A percentile compares a stretch with the other conserved stretches of the same genome.
phyloP scores from a whole-genome alignment of 2,888 invertebrate species.

The Scrobipalpa costella region DNA sequence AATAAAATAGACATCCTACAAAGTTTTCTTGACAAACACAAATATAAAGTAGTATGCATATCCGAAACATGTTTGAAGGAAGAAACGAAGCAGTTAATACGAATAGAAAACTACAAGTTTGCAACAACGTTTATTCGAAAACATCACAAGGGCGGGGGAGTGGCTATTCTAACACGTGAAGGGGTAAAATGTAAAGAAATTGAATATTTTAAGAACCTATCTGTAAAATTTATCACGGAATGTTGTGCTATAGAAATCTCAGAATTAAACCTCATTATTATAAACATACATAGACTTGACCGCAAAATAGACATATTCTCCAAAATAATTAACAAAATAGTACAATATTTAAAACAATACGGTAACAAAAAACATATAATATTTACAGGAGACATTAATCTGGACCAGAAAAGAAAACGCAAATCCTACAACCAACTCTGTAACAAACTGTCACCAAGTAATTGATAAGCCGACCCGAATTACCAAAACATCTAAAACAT shows the following conservation, averaged over 20 bases:
- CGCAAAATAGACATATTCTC: no score
- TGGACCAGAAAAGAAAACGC: no score
- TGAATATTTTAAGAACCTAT: background rate
- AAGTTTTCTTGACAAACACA: background rate
- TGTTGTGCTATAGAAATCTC: background rate
- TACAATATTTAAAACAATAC: no score
- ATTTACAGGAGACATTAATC: no score
- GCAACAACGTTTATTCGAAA: background rate
- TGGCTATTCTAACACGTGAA: background rate
- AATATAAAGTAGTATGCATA: background rate
- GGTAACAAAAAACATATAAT: no score
- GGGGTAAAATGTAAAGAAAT: background rate
- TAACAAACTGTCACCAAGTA: no score
- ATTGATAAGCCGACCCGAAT: no score
- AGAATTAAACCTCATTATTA: no score
- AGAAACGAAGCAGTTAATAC: background rate
- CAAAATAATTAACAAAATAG: no score
- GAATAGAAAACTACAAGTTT: background rate
- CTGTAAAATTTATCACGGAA: background rate
- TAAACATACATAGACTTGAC: no score
- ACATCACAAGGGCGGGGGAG: background rate
- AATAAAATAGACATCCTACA: background rate
- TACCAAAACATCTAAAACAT: no score
- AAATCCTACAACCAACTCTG: no score
- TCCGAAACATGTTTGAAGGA: conserved; percentile 9